A percentile compares a stretch with the other conserved stretches of the same genome.
These are phyloP conservation scores for Pampus argenteus DNA, from an alignment of 2,797 vertebrate genomes.

Conservation along the genomic window DNA sequence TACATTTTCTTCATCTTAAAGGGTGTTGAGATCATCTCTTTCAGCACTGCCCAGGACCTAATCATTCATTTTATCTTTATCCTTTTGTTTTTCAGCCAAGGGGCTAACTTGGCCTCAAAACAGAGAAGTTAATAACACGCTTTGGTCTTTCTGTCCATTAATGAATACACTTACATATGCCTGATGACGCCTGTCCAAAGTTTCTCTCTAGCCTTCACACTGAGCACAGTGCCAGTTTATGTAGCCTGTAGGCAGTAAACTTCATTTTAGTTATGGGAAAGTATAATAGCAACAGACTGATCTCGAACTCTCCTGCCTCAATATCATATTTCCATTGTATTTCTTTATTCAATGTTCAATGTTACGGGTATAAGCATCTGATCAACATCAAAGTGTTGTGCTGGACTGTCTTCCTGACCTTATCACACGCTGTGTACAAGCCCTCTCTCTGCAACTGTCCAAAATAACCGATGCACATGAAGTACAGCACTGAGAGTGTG, in stretches of 20 bases:
- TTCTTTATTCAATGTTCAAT: neutral
- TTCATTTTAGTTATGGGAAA: slow-evolving; percentile 3
- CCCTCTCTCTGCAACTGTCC: slow-evolving; percentile 19
- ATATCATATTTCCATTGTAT: neutral
- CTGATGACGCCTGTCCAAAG: slow-evolving; percentile 18
- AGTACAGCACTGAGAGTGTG: slow-evolving; percentile 31
- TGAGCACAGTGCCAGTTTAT: slow-evolving; percentile 6
- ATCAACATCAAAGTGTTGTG: slow-evolving; percentile 17
- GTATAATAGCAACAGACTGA: neutral
- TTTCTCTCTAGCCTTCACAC: slow-evolving; percentile 16
- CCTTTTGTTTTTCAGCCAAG: slow-evolving; percentile 30
- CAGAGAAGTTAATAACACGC: slow-evolving; percentile 28
- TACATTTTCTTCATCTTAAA: slow-evolving; percentile 24
- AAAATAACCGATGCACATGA: slow-evolving; percentile 40
- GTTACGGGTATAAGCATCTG: slow-evolving; percentile 3
- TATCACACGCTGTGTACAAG: slow-evolving; percentile 28
- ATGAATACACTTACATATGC: slow-evolving; percentile 12
- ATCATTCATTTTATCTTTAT: slow-evolving; percentile 42
- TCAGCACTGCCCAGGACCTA: slow-evolving; percentile 24
- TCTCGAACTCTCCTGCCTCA: neutral
- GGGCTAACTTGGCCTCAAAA: slow-evolving; percentile 28
- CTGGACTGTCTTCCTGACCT: slow-evolving; percentile 19
- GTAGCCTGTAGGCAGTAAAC: slow-evolving; percentile 23
- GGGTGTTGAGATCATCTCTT: slow-evolving; percentile 31
- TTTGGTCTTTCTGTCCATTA: slow-evolving; percentile 29